A percentile compares a stretch with the other conserved stretches of the same genome.
phyloP scores from a whole-genome alignment of 2,113 vertebrate species.

The Gasterosteus aculeatus region DNA sequence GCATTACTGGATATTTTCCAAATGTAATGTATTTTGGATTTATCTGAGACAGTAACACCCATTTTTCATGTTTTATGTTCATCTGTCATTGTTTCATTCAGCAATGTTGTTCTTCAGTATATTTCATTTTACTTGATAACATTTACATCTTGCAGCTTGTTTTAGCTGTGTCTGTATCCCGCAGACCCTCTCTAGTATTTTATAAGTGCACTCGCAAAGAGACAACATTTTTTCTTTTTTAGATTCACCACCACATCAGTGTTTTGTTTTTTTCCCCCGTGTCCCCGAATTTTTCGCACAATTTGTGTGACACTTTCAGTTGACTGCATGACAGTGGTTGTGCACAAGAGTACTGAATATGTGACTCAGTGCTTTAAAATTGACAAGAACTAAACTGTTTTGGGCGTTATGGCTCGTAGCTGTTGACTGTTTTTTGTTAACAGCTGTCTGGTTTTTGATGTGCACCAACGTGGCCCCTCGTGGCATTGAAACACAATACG shows the following conservation, averaged over 20 bases:
- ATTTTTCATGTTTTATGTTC: no score
- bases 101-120: neutral
- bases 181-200: neutral
- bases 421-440: conserved; percentile 2
- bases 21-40: neutral
- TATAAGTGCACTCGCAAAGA: neutral
- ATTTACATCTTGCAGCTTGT: neutral
- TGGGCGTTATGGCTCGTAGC: neutral
- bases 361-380: conserved; percentile 4
- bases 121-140: neutral
- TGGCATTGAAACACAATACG: conserved; percentile 9
- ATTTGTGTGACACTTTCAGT: neutral
- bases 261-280: neutral
- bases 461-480: neutral
- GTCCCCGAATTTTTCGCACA: neutral
- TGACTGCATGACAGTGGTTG: neutral
- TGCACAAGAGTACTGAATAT: neutral
- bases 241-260: neutral
- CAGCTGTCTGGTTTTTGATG: conserved; percentile 20
- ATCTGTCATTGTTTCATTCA: neutral
- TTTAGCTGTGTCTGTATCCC: neutral
- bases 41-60: neutral
- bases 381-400: neutral
- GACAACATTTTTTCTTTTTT: neutral
- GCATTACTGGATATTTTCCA: neutral